phyloP scores from a whole-genome alignment of 1,140 invertebrate genomes.

The Achatina immaculata region DNA sequence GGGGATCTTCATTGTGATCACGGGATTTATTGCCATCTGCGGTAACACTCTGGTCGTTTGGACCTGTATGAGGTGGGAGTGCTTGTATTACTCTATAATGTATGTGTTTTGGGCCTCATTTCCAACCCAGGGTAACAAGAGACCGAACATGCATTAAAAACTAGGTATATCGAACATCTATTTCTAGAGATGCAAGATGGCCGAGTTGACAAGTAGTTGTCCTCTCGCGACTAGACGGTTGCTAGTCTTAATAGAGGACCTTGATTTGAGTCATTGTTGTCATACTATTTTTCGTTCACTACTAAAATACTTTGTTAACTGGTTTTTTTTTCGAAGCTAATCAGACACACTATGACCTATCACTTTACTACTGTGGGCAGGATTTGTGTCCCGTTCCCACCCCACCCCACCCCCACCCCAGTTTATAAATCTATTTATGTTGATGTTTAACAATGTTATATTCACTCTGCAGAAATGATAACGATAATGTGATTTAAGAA shows the following conservation, averaged over 20 bases:
- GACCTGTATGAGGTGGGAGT: slow-evolving; percentile 13
- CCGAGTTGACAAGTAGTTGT: not conserved
- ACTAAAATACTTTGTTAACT: no score
- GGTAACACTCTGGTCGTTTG: slow-evolving; percentile 14
- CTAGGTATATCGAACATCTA: not conserved
- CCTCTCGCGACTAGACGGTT: not conserved
- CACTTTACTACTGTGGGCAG: no score
- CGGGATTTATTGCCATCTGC: not conserved
- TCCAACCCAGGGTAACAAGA: not conserved
- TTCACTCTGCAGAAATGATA: no score
- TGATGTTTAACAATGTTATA: no score
- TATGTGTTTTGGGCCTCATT: not conserved
- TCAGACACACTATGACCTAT: no score
- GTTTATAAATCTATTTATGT: no score
- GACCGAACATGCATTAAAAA: not conserved
- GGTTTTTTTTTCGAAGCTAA: no score
- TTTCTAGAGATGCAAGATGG: not conserved
- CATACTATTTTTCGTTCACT: no score
- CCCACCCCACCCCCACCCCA: no score
- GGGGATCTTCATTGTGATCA: slow-evolving; percentile 5
- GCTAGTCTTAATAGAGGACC: not conserved
- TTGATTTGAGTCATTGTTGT: not conserved
- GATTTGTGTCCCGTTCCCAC: no score
- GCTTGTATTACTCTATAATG: not conserved
- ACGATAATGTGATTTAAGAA: no score